Base-by-base conservation (phyloP, 2,797 vertebrate species). In the Diplodus sargus region DNA sequence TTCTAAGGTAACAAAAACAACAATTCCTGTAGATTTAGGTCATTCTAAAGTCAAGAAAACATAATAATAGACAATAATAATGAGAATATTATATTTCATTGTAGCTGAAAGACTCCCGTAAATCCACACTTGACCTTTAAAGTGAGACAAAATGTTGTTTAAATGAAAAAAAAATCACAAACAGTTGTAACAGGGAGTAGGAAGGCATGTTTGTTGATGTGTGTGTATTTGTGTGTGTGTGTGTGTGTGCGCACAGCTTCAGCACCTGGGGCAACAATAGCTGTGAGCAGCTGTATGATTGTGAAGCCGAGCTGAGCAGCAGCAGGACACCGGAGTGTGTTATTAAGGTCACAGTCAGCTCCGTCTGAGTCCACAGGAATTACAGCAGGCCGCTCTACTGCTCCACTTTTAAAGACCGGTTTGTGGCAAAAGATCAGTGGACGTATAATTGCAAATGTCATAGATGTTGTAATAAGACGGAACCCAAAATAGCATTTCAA, bases 191-290 rank as follows among this genome's bases (percentile, higher is more conserved):
- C 18, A 64, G 63, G 16, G 42, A 57, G 57, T 51, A 61, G 74
- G 76, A 67, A 76, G 43, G 57, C 70, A 7, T 85, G 85, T 88
- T 84, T 89, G 67, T 83, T 74, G 81, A 74, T 76, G 28, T 79
- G 60, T 73, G 60, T 59, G 43, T 72, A 28, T 74, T 25, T 25
- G 25, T 74, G 51, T 79, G 23, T 79, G 51, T 78, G 68, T 74
- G 78, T 83, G 30, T 64, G 13, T 63, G 3, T 72, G 71, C 14
- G 10, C 57, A 70, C 54, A 83, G 58, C 70, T 70, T 68, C 64
- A 74, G 85, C 89, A 91, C 90, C 92, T 94, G 88, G 75, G 87
- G 76, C 83, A 93, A 92, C 92, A 92, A 92, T 90, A 85, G 86
- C 65, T 67, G 6, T 48, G 59, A 68, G 82, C 89, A 90, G 91